Evolutionary conservation across 1,140 invertebrate genomes (phyloP), one percentile per base, ranked within the genome.

Genomic region (Leptopilina clavipes): DNA sequence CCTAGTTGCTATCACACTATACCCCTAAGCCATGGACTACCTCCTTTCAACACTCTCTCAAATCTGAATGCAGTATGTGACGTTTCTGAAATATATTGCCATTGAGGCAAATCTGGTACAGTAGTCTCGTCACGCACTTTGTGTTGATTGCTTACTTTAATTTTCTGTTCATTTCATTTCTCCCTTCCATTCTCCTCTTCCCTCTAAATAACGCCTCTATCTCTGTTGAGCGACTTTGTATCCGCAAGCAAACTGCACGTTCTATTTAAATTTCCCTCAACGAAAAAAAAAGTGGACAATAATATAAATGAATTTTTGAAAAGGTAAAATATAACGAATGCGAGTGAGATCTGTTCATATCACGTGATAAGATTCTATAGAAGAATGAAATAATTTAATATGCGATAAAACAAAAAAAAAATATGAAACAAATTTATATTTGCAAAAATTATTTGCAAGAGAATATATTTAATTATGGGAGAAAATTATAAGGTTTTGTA

Each of bases 161-260:
- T 65, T 37, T 65, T 65, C 59, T 65, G 59, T 65, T 65, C 59
- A 65, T 65, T 65, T 65, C 59, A 65, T 65, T 65, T 25, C 22
- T 22, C 56, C 56, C 45, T 48, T 8, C n/a, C 43, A 11, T 3
- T 14, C 44, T 14, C 44, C 14, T n/a, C 14, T 6, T 45, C 44
- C 14, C 44, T 45, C 11, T 45, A 9, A 40, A 40, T 40, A 31
- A 1, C 25, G 25, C 8, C 44, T 45, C 19, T 59, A 7, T 59
- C 19, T 22, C 9, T 25, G 3, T 59, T 65, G 22, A 31, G 59
- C 25, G 59, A 19, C 22, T 65, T 65, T 65, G 14, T 7, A n/a
- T 31, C 25, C n/a, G n/a, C n/a, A 31, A 31, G 59, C 59, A 65
- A 65, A 65, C 59, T 65, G n/a, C 22, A 65, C 25, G 25, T 65